Percentiles rank a stretch among this genome's conserved stretches.
phyloP scores from a whole-genome alignment of 2,113 vertebrate genomes.

The Campylomormyrus numenius region DNA sequence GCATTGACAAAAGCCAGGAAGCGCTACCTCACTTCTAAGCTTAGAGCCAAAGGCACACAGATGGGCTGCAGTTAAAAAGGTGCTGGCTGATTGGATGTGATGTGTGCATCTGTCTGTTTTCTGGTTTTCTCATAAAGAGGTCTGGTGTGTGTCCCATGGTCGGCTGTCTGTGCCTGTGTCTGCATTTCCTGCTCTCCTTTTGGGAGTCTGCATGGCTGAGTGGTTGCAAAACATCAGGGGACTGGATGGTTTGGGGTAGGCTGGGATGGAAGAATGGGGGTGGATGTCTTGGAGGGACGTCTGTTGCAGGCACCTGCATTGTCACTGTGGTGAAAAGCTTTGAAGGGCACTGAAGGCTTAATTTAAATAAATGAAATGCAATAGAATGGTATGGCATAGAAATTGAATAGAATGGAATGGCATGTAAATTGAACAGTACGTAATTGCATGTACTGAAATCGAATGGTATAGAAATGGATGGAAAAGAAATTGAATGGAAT shows the following conservation, averaged over 20 bases:
- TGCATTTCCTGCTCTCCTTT: neutral
- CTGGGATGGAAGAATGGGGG: neutral
- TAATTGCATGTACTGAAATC: neutral
- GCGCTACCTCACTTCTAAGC: neutral
- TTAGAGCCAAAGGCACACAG: neutral
- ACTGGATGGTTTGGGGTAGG: neutral
- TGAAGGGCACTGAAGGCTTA: neutral
- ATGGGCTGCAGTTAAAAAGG: neutral
- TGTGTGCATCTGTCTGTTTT: neutral
- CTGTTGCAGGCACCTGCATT: neutral
- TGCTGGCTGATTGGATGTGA: neutral
- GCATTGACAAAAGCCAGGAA: neutral
- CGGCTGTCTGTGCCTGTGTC: neutral
- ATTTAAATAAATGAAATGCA: neutral
- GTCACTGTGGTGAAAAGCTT: neutral
- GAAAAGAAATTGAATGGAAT: neutral
- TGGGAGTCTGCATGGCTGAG: neutral
- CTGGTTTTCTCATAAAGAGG: neutral
- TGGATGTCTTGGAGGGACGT: neutral
- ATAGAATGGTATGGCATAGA: neutral
- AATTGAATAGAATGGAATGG: neutral
- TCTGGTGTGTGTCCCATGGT: neutral
- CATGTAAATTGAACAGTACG: neutral
- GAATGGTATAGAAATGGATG: neutral
- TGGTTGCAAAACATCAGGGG: neutral